Evolutionary conservation across 2,888 invertebrate genomes (phyloP), one percentile per base, ranked within the genome.

Genomic region (Ypsolopha sequella): DNA sequence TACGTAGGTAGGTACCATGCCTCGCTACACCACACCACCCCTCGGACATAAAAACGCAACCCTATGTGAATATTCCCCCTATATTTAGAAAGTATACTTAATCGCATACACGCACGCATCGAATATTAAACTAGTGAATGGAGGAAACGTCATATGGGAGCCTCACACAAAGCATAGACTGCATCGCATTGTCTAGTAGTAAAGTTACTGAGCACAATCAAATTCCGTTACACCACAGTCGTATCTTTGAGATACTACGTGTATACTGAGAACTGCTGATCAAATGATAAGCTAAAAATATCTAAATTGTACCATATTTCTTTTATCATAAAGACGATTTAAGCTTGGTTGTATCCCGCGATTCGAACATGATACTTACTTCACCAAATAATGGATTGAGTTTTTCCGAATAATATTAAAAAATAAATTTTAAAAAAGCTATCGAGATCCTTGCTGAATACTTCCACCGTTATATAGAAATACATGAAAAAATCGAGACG

Each of bases 1-100:
- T 57, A 63, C 53, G 24, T 45, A 45, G 45, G 73, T 82, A 82
- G 80, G 73, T 80, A 81, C 66, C 57, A 54, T 59, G 53, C 54
- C 48, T 52, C 51, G 4, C 24, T 24, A 4, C 24, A 62, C 67
- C 68, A 76, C 79, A 62, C 67, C 68, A 76, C 79, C 84, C 84
- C 68, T 75, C 67, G 56, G 53, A 76, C 62, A 77, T 75, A 79
- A 80, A 79, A 73, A 65, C 54, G 24, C 2, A 59, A 61, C 64
- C 62, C 69, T 77, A 82, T 76, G 66, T 82, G 75, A 65, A 70
- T 62, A 70, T 62, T 62, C 70, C 72, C 80, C 80, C 80, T 79
- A 76, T 80, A 78, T 82, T 84, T 80, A 76, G 75, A 76, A 76
- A 76, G 80, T 76, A 76, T 72, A 77, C 79, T 84, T 81, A 80